Evolutionary conservation across 2,113 vertebrate species (phyloP).

Genomic region (Terrapene triunguis): DNA sequence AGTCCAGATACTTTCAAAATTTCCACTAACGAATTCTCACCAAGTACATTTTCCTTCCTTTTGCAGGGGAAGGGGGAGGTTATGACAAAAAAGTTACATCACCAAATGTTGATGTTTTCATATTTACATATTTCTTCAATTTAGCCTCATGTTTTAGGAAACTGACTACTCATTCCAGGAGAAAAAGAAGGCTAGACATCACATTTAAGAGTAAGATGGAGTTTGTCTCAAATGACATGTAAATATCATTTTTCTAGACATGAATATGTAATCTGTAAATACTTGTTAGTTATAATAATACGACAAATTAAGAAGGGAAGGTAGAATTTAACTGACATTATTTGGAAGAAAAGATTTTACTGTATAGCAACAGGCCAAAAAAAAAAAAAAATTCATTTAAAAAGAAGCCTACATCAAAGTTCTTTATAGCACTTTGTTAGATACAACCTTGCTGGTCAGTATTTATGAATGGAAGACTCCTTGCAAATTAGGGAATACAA

Average conservation of each 20-base stretch:
- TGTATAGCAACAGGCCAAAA: background rate
- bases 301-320: background rate
- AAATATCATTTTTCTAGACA: background rate
- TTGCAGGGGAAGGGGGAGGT: conserved; percentile 32
- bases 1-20: conserved; percentile 25
- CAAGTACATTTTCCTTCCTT: conserved; percentile 53
- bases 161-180: background rate
- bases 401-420: background rate
- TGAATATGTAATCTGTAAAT: background rate
- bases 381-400: background rate
- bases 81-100: conserved; percentile 50
- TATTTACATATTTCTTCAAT: conserved; percentile 53
- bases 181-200: background rate
- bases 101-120: conserved; percentile 49
- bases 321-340: background rate
- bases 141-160: conserved; percentile 37
- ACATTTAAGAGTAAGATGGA: background rate
- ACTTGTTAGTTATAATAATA: background rate
- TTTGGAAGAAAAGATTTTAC: background rate
- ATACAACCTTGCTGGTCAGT: conserved; percentile 18
- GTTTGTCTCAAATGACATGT: background rate
- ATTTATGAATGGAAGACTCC: conserved; percentile 29
- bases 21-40: conserved; percentile 47
- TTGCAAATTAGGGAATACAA: conserved; percentile 2
- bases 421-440: conserved; percentile 41